These are phyloP conservation scores for Mnemiopsis leidyi DNA, from an alignment of 37 sponge, comb jelly and placozoan genomes.

Conservation along the genomic window DNA sequence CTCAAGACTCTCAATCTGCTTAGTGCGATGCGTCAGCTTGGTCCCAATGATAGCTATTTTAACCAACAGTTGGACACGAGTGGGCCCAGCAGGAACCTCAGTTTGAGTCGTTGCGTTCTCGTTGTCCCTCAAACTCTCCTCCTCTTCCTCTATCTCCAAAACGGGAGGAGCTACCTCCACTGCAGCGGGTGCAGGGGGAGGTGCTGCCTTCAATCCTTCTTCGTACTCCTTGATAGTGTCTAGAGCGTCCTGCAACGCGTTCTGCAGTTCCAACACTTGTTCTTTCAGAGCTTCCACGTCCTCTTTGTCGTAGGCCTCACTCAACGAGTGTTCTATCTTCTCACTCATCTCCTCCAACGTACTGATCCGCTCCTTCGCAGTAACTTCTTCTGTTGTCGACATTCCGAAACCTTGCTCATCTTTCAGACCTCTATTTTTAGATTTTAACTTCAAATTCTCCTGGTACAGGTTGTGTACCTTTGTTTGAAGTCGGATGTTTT, in stretches of 20 bases:
- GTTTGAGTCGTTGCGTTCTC: constrained; percentile 49
- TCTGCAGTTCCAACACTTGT: constrained; percentile 53
- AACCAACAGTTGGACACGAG: constrained; percentile 47
- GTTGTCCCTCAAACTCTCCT: not conserved
- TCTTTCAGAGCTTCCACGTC: constrained; percentile 50
- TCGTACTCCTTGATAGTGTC: constrained; percentile 64
- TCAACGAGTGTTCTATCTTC: constrained; percentile 58
- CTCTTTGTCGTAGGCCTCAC: not conserved
- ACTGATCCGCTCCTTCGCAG: constrained; percentile 38
- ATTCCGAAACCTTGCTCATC: not conserved
- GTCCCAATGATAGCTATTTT: constrained; percentile 61
- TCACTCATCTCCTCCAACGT: constrained; percentile 56
- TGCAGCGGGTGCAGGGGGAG: not conserved
- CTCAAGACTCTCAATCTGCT: constrained; percentile 69
- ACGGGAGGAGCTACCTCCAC: not conserved
- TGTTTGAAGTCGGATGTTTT: constrained; percentile 59
- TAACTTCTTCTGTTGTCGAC: constrained; percentile 24
- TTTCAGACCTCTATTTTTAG: constrained; percentile 6
- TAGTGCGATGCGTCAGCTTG: constrained; percentile 45
- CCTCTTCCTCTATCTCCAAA: not conserved
- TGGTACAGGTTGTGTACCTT: constrained; percentile 64
- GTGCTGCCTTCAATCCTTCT: not conserved
- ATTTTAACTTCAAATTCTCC: constrained; percentile 53
- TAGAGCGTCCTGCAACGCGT: constrained; percentile 36
- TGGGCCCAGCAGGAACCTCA: constrained; percentile 51